These are phyloP conservation scores for Lacerta viridis DNA, from an alignment of 2,797 vertebrate genomes.

Conservation along the genomic window DNA sequence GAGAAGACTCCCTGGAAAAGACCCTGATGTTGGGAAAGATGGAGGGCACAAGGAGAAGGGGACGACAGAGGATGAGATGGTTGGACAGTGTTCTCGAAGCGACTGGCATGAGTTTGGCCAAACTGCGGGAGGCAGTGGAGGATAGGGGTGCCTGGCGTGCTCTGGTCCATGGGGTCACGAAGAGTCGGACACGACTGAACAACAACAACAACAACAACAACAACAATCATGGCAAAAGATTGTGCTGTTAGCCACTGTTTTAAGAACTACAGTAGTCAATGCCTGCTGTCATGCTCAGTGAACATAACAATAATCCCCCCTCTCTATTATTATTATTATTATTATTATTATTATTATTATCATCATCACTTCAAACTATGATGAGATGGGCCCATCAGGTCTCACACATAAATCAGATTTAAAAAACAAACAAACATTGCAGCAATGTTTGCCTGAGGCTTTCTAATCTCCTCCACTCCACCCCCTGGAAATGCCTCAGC, in stretches of 20 bases:
- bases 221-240: not conserved
- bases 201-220: no score
- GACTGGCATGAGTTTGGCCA: no score
- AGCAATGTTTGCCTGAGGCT: not conserved
- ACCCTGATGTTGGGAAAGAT: no score
- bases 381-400: not conserved
- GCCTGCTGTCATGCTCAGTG: not conserved
- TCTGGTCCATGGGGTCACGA: no score
- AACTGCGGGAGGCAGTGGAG: no score
- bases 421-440: not conserved
- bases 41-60: no score
- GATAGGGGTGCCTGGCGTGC: no score
- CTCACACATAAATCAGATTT: not conserved
- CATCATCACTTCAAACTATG: not conserved
- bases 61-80: no score
- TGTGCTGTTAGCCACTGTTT: not conserved
- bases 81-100: no score
- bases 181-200: no score
- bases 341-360: not conserved
- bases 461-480: not conserved
- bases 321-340: no score
- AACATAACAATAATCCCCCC: not conserved
- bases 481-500: not conserved
- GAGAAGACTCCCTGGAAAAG: no score
- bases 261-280: not conserved